Evolutionary conservation across 2,113 vertebrate genomes (phyloP).

Genomic region (Phalacrocorax brasilianus): DNA sequence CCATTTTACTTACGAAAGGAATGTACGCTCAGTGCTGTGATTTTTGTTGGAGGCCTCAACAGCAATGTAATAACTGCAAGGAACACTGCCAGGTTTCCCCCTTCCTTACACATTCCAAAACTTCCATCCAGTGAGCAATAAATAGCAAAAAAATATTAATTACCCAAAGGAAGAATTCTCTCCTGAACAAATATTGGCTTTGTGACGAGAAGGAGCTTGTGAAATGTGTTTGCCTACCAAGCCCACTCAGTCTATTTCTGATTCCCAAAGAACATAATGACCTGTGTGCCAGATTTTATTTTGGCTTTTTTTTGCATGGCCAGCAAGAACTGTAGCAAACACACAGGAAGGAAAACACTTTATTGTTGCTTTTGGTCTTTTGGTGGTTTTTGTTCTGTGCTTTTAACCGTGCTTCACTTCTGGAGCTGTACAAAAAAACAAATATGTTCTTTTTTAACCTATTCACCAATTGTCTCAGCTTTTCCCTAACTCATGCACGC

Average conservation of each 20-base stretch:
- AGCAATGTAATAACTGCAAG: constrained; percentile 27
- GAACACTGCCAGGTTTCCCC: constrained; percentile 20
- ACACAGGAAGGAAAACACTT: constrained; percentile 54
- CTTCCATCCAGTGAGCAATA: constrained; percentile 59
- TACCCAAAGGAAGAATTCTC: constrained; percentile 67
- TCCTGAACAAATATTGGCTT: constrained; percentile 62
- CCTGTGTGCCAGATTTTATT: constrained; percentile 51
- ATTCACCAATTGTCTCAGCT: not conserved
- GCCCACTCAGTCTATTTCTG: constrained; percentile 65
- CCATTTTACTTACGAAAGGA: constrained; percentile 59
- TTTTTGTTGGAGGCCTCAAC: constrained; percentile 57
- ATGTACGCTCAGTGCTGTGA: not conserved
- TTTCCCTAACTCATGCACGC: not conserved
- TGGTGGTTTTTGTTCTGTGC: constrained; percentile 10
- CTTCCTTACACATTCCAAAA: constrained; percentile 32
- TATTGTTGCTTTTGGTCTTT: constrained; percentile 38
- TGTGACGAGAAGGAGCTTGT: constrained; percentile 51
- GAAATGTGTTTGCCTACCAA: constrained; percentile 62
- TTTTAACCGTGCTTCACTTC: not conserved
- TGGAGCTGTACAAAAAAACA: not conserved
- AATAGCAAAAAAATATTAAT: constrained; percentile 67
- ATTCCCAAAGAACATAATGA: constrained; percentile 52
- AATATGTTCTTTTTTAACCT: not conserved
- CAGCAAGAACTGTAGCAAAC: constrained; percentile 49
- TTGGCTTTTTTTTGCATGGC: not conserved